Evolutionary conservation across 2,888 invertebrate genomes (phyloP).

Genomic region (Zygaena filipendulae): DNA sequence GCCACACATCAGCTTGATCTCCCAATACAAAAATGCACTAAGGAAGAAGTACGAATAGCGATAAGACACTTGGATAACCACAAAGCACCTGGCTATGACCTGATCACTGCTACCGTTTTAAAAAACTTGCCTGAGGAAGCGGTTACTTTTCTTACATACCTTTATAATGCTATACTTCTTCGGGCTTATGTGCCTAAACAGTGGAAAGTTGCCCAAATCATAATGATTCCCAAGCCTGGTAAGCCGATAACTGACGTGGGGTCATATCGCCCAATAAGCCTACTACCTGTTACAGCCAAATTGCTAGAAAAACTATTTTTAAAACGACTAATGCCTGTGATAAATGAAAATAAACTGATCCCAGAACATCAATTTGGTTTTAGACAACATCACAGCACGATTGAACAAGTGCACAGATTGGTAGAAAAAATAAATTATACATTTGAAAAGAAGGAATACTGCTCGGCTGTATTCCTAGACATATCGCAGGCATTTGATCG

Average conservation of each 20-base stretch:
- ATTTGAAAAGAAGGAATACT: too few relatives aligned
- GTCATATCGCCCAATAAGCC: constrained; percentile 16
- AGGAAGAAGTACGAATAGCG: constrained; percentile 2
- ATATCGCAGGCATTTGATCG: too few relatives aligned
- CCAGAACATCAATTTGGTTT: too few relatives aligned
- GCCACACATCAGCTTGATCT: background rate
- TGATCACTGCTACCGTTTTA: constrained; percentile 8
- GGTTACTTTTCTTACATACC: constrained; percentile 5
- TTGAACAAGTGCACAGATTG: too few relatives aligned
- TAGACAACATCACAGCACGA: too few relatives aligned
- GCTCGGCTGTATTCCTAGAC: too few relatives aligned
- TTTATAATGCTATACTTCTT: constrained; percentile 11
- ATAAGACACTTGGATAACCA: constrained; percentile 4
- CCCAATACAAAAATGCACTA: background rate
- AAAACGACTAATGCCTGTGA: too few relatives aligned
- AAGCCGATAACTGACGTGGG: constrained; percentile 10
- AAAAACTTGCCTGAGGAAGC: constrained; percentile 12
- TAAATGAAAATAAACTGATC: too few relatives aligned
- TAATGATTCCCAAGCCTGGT: constrained; percentile 15
- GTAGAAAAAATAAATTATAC: too few relatives aligned
- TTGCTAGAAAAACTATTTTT: too few relatives aligned
- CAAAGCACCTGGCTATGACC: constrained; percentile 14
- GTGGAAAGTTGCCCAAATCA: constrained; percentile 16
- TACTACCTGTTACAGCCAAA: background rate
- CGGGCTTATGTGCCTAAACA: background rate